Base-by-base conservation (phyloP, 2,888 invertebrate species). In the Pheosia gnoma region DNA sequence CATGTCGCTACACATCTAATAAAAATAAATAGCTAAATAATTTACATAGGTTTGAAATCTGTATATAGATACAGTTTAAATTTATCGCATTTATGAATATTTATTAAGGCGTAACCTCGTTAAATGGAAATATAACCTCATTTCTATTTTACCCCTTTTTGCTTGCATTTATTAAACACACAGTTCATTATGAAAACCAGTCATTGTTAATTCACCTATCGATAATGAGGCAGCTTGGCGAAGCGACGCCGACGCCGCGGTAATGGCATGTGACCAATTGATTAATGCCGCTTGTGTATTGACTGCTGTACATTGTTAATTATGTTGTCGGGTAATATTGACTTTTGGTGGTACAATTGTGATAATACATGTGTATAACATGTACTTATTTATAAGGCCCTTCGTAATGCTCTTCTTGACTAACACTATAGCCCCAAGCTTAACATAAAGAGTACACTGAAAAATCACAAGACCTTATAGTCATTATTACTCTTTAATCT, bases 261-360 rank as follows among this genome's bases (percentile, higher is more conserved):
- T 77, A 77, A 77, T 79, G 74, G 67, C 70, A 63, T 67, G 63
- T 63, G 65, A 73, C 70, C 79, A 72, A 79, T 78, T 73, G 72
- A 73, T 70, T 78, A 75, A 74, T 72, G 68, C 57, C 49, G 52
- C 57, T 55, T 58, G 59, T 58, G 41, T 64, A 71, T 62, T 66
- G 64, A 66, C 61, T 60, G 52, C 38, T 61, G 56, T 67, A 58
- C 74, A 74, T 72, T 51, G 62, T 64, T 74, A 71, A 74, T 71
- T 55, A 55, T 39, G 13, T 13, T 39, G 36, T 55, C n/a, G 10
- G 8, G 39, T 55, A 39, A 55, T 55, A 55, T 55, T 55, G 55
- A 55, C 39, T 39, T 53, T 55, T 51, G 25, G 51, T 3, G 4
- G n/a, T n/a, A 8, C n/a, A n/a, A 47, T 47, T 47, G 47, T 47